These are phyloP conservation scores for Nudaria mundana DNA, from an alignment of 2,888 invertebrate genomes.

Conservation along the genomic window DNA sequence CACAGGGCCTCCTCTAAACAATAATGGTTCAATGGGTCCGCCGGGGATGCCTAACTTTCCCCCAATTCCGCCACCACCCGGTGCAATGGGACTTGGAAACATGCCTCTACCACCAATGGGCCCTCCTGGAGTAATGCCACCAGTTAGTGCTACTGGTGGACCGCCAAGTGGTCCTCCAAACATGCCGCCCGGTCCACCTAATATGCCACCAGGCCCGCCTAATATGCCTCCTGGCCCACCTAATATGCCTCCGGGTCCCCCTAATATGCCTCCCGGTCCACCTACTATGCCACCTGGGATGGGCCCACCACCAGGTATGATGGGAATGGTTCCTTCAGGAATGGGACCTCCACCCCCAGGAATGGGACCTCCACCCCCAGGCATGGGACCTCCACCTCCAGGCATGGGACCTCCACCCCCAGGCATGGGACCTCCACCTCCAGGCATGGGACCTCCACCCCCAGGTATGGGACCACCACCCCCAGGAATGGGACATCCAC, in stretches of 20 bases:
- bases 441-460: slow-evolving; percentile 45
- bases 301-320: slow-evolving; percentile 11
- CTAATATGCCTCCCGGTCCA: slow-evolving; percentile 15
- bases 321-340: slow-evolving; percentile 26
- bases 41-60: slow-evolving; percentile 57
- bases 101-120: slow-evolving; percentile 48
- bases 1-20: slow-evolving; percentile 55
- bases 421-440: slow-evolving; percentile 30
- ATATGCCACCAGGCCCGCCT: slow-evolving; percentile 22
- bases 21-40: slow-evolving; percentile 55
- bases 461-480: slow-evolving; percentile 38
- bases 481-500: slow-evolving; percentile 36
- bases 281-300: slow-evolving; percentile 23
- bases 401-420: slow-evolving; percentile 33
- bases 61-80: slow-evolving; percentile 60
- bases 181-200: slow-evolving; percentile 39
- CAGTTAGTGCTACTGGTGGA: slow-evolving; percentile 30
- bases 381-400: slow-evolving; percentile 39
- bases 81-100: slow-evolving; percentile 44
- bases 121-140: slow-evolving; percentile 55
- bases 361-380: slow-evolving; percentile 19
- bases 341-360: neutral
- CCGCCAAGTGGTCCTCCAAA: slow-evolving; percentile 42
- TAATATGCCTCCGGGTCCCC: slow-evolving; percentile 27
- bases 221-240: slow-evolving; percentile 15